Conservation (phyloP, 2,888 invertebrate species). For the Rhagonycha lutea region DNA sequence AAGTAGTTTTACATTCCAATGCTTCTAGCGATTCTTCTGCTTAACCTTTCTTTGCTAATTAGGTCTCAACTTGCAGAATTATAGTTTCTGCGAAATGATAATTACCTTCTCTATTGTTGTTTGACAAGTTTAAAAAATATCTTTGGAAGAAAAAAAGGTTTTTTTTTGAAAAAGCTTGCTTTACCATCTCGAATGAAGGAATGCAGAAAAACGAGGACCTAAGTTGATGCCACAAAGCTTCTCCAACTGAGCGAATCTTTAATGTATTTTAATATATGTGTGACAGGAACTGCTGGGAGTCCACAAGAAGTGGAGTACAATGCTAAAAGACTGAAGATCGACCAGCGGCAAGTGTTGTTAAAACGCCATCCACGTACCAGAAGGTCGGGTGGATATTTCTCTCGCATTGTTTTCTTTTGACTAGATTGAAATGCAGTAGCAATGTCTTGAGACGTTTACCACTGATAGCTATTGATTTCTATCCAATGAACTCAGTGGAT, state of each 20-base stretch:
- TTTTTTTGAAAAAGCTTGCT: neutral
- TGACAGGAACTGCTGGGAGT: slow-evolving; percentile 47
- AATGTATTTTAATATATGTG: slow-evolving; percentile 50
- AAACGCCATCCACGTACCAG: slow-evolving; percentile 45
- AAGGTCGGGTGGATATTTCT: slow-evolving; percentile 47
- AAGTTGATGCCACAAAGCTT: slow-evolving; percentile 22
- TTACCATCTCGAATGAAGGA: slow-evolving; percentile 11
- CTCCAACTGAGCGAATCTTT: slow-evolving; percentile 32
- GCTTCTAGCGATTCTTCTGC: slow-evolving; percentile 15
- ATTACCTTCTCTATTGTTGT: neutral
- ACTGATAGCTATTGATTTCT: slow-evolving; percentile 13
- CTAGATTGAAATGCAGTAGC: slow-evolving; percentile 32
- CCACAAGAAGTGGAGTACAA: slow-evolving; percentile 46
- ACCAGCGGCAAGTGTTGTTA: slow-evolving; percentile 38
- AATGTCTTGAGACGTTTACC: slow-evolving; percentile 15
- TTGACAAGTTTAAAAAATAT: neutral
- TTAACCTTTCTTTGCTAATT: neutral
- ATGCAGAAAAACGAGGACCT: slow-evolving; percentile 22
- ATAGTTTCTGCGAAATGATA: neutral
- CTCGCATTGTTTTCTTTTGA: slow-evolving; percentile 38
- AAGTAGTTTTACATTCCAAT: slow-evolving; percentile 28
- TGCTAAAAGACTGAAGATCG: slow-evolving; percentile 40
- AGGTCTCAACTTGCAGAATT: neutral
- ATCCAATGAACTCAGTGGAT: neutral
- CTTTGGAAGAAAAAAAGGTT: neutral